These are phyloP conservation scores for Passer montanus DNA, from an alignment of 2,113 vertebrate genomes.

Conservation along the genomic window DNA sequence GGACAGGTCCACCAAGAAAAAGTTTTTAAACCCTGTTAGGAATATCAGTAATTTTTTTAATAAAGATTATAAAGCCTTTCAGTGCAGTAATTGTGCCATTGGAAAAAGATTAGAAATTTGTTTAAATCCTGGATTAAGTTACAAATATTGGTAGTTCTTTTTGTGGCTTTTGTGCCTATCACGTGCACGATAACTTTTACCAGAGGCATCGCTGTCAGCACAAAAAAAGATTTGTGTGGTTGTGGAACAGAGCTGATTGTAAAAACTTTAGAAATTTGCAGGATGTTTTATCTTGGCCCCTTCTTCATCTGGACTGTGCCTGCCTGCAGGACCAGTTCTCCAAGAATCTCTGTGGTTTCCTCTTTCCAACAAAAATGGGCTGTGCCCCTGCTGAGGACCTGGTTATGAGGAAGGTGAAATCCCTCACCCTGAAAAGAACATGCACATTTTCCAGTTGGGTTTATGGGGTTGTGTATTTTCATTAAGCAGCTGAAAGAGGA, in stretches of 20 bases:
- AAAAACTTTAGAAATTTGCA: background rate
- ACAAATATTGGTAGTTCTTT: background rate
- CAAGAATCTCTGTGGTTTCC: background rate
- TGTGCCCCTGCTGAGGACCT: background rate
- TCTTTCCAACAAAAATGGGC: background rate
- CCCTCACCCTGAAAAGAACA: background rate
- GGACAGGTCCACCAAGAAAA: background rate
- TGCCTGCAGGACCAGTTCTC: background rate
- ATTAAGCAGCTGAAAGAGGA: background rate
- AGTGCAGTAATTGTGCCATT: background rate
- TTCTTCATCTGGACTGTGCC: background rate
- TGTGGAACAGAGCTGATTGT: background rate
- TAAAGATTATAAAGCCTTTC: background rate
- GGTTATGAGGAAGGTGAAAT: background rate
- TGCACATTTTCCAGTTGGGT: background rate
- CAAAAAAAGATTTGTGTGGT: background rate
- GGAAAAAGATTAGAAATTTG: background rate
- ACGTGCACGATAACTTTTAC: fast-evolving
- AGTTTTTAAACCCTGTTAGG: background rate
- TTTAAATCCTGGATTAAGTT: constrained; percentile 8
- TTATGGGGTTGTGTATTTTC: background rate
- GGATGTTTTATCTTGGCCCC: background rate
- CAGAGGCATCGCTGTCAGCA: background rate
- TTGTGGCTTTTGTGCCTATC: background rate
- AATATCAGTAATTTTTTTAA: background rate